phyloP scores from a whole-genome alignment of 2,888 invertebrate genomes.

The Notodromas monacha region DNA sequence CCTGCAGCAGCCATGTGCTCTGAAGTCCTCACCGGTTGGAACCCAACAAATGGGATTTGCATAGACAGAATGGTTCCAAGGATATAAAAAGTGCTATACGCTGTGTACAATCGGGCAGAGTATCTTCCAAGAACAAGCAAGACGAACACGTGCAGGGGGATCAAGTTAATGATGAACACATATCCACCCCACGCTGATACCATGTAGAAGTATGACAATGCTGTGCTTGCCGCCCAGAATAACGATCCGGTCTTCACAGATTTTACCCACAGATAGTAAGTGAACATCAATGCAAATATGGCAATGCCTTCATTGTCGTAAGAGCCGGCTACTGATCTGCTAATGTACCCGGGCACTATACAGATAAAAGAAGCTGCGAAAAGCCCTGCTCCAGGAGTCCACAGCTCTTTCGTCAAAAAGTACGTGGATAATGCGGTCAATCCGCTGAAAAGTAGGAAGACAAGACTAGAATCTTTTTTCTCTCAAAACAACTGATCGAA shows the following conservation, averaged over 20 bases:
- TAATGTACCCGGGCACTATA: conserved; percentile 94
- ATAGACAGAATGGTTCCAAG: conserved; percentile 76
- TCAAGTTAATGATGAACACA: conserved; percentile 94
- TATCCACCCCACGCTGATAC: conserved; percentile 99
- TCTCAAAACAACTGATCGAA: not conserved
- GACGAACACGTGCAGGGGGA: conserved; percentile 78
- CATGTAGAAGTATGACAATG: conserved; percentile 97
- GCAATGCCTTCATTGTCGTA: conserved; percentile 99
- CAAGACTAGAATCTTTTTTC: conserved; percentile 11
- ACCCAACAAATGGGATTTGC: conserved; percentile 52
- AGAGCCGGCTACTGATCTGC: conserved; percentile 91
- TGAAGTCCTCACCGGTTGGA: conserved; percentile 91
- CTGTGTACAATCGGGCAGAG: conserved; percentile 62
- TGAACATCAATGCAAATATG: conserved; percentile 93
- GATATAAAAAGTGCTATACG: conserved; percentile 88
- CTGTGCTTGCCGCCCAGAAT: conserved; percentile 75
- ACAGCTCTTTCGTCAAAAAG: conserved; percentile 78
- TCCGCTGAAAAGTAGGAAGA: conserved; percentile 32
- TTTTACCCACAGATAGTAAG: conserved; percentile 81
- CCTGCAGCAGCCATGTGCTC: conserved; percentile 97
- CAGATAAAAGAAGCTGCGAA: conserved; percentile 98
- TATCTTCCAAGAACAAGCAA: conserved; percentile 77
- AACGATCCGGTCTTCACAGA: conserved; percentile 75
- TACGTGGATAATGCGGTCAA: conserved; percentile 91
- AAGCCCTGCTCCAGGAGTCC: conserved; percentile 79